Evolutionary conservation across 2,888 invertebrate genomes (phyloP).

Genomic region (Thecophora atra): DNA sequence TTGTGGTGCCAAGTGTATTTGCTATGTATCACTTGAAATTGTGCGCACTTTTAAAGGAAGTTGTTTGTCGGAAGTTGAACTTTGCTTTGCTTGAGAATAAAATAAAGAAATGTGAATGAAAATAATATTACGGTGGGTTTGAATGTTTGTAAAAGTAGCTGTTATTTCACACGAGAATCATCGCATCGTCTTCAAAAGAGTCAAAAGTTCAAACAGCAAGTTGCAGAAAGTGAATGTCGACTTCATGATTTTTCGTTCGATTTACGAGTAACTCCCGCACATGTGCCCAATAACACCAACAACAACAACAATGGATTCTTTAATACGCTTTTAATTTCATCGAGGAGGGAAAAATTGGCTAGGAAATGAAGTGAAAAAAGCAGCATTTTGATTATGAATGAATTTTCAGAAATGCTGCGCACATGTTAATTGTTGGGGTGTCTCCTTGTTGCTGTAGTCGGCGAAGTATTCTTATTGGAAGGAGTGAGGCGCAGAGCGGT

Average conservation of each 20-base stretch:
- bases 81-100: not conserved
- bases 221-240: conserved; percentile 27
- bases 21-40: too few relatives aligned
- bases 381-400: conserved; percentile 23
- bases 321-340: not conserved
- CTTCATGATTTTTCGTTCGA: not conserved
- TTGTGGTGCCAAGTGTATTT: too few relatives aligned
- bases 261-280: not conserved
- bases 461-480: not conserved
- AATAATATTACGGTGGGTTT: too few relatives aligned
- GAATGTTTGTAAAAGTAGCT: not conserved
- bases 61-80: too few relatives aligned
- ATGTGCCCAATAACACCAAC: conserved; percentile 7
- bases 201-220: conserved; percentile 30
- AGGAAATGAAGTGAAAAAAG: not conserved
- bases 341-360: not conserved
- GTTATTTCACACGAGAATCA: conserved; percentile 19
- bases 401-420: conserved; percentile 17
- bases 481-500: too few relatives aligned
- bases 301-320: not conserved
- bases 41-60: too few relatives aligned
- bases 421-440: conserved; percentile 25
- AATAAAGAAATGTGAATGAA: too few relatives aligned
- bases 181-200: not conserved
- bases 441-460: not conserved